These are phyloP conservation scores for Casuarius casuarius DNA, from an alignment of 2,113 vertebrate genomes.

Conservation along the genomic window DNA sequence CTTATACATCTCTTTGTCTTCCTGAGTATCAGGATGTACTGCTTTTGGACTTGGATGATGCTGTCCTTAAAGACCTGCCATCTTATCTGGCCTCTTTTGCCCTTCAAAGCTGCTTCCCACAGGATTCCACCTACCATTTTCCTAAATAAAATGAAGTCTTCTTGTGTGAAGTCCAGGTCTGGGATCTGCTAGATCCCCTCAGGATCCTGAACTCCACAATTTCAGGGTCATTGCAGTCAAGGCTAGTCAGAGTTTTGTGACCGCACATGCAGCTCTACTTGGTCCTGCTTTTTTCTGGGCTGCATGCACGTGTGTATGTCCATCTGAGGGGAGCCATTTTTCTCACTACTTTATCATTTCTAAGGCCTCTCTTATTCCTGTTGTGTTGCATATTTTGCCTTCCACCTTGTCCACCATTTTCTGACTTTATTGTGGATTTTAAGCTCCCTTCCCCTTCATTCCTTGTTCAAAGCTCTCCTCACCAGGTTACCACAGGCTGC, in stretches of 20 bases:
- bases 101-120: no score
- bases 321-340: not conserved
- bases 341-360: not conserved
- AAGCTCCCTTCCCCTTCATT: not conserved
- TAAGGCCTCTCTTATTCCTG: not conserved
- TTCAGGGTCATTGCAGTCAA: no score
- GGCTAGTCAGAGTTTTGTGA: not conserved
- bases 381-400: not conserved
- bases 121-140: no score
- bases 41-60: no score
- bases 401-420: not conserved
- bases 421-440: not conserved
- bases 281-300: not conserved
- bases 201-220: no score
- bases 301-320: not conserved
- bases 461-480: not conserved
- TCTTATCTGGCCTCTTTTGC: no score
- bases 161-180: no score
- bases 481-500: not conserved
- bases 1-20: no score
- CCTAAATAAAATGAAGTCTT: no score
- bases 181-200: no score
- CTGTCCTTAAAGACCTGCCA: no score
- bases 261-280: not conserved
- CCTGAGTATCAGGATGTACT: no score